These are phyloP conservation scores for Ammodytes dubius DNA, from an alignment of 2,113 vertebrate genomes.

Conservation along the genomic window DNA sequence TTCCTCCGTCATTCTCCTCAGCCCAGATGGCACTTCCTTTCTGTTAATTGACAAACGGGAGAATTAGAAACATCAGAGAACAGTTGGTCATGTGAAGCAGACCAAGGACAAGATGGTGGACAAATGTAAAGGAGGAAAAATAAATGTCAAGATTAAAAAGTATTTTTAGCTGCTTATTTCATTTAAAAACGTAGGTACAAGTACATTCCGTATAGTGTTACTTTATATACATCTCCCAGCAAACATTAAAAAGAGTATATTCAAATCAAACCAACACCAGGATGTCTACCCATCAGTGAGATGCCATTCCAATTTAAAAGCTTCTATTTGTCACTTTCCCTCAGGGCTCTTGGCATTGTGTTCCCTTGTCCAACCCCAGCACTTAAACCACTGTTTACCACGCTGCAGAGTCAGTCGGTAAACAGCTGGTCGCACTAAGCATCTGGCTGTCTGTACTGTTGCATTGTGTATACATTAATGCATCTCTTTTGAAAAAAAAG, in stretches of 20 bases:
- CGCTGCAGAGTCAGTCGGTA: neutral
- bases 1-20: conserved; percentile 89
- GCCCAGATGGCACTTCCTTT: conserved; percentile 88
- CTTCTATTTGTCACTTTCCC: neutral
- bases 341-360: neutral
- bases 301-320: conserved; percentile 13
- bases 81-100: neutral
- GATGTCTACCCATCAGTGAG: neutral
- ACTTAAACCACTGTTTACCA: neutral
- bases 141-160: neutral
- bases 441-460: conserved; percentile 4
- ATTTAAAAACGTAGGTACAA: neutral
- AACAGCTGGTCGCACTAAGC: conserved; percentile 23
- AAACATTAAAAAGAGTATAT: neutral
- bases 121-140: neutral
- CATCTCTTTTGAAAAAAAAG: neutral
- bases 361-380: neutral
- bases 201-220: neutral
- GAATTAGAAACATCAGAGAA: conserved; percentile 7
- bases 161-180: neutral
- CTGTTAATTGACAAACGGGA: conserved; percentile 73
- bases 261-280: neutral
- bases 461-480: conserved; percentile 13
- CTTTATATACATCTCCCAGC: neutral
- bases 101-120: no score